Conservation (phyloP, 2,888 invertebrate species). For the Eupithecia exiguata region DNA sequence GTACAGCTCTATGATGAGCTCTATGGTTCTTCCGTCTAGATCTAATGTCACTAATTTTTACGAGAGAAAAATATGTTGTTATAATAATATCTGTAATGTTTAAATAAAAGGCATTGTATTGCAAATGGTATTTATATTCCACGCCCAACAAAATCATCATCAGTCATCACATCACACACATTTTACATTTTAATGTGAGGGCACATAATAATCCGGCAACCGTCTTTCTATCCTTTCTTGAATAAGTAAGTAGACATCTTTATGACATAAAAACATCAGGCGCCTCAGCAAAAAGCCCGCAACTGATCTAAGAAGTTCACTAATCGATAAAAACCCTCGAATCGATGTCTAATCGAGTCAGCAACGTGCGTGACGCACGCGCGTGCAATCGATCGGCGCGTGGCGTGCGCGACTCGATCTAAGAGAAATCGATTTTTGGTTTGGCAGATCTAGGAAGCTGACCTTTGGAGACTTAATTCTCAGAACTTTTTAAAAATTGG, state of each 20-base stretch:
- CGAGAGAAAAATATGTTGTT: too few relatives aligned
- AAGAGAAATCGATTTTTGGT: constrained; percentile 39
- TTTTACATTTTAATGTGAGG: too few relatives aligned
- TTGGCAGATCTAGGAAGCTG: not conserved
- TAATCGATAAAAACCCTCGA: constrained; percentile 58
- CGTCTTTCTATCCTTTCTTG: not conserved
- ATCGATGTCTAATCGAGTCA: constrained; percentile 70
- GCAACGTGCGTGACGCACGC: constrained; percentile 77
- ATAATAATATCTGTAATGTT: too few relatives aligned
- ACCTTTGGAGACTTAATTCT: not conserved
- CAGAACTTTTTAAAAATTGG: not conserved
- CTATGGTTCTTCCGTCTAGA: too few relatives aligned
- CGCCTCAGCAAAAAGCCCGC: constrained; percentile 52
- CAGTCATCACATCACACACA: too few relatives aligned
- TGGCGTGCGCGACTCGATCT: constrained; percentile 72
- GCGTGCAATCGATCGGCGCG: constrained; percentile 68
- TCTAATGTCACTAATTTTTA: too few relatives aligned
- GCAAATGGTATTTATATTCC: too few relatives aligned
- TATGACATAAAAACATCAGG: constrained; percentile 63
- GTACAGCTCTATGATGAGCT: too few relatives aligned
- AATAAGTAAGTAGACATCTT: not conserved
- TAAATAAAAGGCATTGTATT: too few relatives aligned
- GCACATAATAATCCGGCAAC: not conserved
- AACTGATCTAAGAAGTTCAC: constrained; percentile 47
- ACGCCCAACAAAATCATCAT: too few relatives aligned